Conservation (phyloP, 2,797 vertebrate genomes). For the Micromesistius poutassou region DNA sequence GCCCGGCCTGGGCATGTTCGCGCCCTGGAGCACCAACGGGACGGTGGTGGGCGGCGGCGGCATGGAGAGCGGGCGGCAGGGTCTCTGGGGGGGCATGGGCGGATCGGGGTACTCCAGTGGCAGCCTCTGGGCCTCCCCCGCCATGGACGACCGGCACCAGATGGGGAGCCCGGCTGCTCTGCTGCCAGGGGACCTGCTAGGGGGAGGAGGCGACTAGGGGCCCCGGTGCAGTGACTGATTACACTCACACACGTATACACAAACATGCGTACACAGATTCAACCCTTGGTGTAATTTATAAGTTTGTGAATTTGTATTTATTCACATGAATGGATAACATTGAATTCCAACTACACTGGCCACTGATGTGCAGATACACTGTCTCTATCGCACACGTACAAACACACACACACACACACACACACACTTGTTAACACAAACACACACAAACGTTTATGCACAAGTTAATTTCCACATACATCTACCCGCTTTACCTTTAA, state of each 20-base stretch:
- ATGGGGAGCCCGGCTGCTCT: conserved; percentile 97
- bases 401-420: conserved; percentile 36
- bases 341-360: conserved; percentile 55
- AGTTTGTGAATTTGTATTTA: conserved; percentile 40
- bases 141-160: conserved; percentile 92
- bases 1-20: conserved; percentile 84
- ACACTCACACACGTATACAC: conserved; percentile 9
- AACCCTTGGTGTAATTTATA: conserved; percentile 41
- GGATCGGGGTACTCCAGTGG: conserved; percentile 84
- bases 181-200: conserved; percentile 97
- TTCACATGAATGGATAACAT: conserved; percentile 49
- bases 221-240: conserved; percentile 47
- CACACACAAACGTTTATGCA: conserved; percentile 37
- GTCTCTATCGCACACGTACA: conserved; percentile 21
- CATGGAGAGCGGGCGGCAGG: conserved; percentile 83
- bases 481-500: conserved; percentile 64
- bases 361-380: conserved; percentile 38
- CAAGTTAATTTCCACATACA: conserved; percentile 43
- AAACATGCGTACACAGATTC: conserved; percentile 27
- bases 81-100: conserved; percentile 86
- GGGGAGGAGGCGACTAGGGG: conserved; percentile 92
- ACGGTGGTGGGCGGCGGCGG: conserved; percentile 61
- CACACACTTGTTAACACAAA: conserved; percentile 6
- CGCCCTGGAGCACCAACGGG: conserved; percentile 91
- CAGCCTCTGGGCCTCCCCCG: conserved; percentile 91